Evolutionary conservation across 2,113 vertebrate genomes (phyloP), one percentile per base, ranked within the genome.

Genomic region (Athene cunicularia): DNA sequence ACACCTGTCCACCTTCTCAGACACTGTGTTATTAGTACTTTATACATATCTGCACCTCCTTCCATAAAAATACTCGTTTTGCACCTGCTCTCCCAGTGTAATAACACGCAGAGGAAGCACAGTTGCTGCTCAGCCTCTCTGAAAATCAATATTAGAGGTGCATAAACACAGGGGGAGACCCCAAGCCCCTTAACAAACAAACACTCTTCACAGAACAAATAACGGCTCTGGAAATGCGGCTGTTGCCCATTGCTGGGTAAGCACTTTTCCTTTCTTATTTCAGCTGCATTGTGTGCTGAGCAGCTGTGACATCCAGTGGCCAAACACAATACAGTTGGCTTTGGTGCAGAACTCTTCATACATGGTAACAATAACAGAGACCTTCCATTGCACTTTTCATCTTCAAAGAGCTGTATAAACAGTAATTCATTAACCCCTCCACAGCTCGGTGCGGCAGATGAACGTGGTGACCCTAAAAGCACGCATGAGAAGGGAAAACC

Each of bases 281-380:
- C 53, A 59, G 85, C 91, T 26, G 73, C 75, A 62, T 86, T 80
- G 88, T 81, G 70, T 6, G 19, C 62, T 97, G 95, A 93, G 49
- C 84, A 39, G 95, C 94, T 97, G 63, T 96, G 97, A 97, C 97
- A 97, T 91, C 97, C 91, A 97, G 97, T 95, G 97, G 96, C 70
- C 95, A 96, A 93, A 95, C 60, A 92, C 95, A 97, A 96, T 70
- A 94, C n/a, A 0, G 19, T 70, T 95, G 96, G 94, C 88, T 30
- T 63, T 60, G 74, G 64, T 59, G n/a, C 32, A 37, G 91, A 93
- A 53, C 76, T 53, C 84, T 64, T 87, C 83, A 11, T 20, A 45
- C 20, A 4, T 5, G 58, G 13, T 20, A 90, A 95, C 93, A 95
- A 95, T 68, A 97, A 94, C 87, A 94, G 73, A 92, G 86, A 79